Conservation (phyloP, 2,888 invertebrate species). For the Chrysolina haemoptera region DNA sequence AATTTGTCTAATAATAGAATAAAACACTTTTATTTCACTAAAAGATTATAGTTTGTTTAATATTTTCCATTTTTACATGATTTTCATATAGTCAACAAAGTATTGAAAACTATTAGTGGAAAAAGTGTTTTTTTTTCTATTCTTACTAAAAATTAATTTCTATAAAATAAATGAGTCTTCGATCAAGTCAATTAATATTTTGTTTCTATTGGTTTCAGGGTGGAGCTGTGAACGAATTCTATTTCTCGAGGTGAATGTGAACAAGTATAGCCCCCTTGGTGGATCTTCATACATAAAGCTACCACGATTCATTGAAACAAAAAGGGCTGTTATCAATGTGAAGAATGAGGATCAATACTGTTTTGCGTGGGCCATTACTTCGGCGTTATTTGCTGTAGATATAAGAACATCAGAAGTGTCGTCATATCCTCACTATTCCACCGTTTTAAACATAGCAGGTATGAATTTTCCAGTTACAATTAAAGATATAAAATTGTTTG, state of each 20-base stretch:
- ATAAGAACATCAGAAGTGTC: background rate
- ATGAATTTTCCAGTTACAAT: too few species aligned
- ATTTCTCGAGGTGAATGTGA: constrained; percentile 6
- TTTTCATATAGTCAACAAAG: too few species aligned
- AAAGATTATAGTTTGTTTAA: too few species aligned
- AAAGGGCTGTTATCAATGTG: constrained; percentile 6
- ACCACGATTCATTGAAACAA: background rate
- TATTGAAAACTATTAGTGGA: too few species aligned
- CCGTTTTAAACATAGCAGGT: too few species aligned
- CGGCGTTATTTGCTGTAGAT: background rate
- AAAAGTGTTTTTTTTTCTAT: too few species aligned
- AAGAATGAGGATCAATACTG: constrained; percentile 3
- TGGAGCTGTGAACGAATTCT: background rate
- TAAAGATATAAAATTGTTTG: constrained; percentile 11
- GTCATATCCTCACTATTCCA: constrained; percentile 10
- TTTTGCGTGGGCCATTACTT: constrained; percentile 19
- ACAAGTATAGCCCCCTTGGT: background rate
- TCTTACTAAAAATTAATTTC: too few species aligned
- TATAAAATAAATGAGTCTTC: too few species aligned
- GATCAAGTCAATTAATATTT: too few species aligned
- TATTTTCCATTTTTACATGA: too few species aligned
- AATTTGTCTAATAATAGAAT: too few species aligned
- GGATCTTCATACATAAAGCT: background rate
- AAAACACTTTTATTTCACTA: background rate
- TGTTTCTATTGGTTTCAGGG: background rate